These are phyloP conservation scores for Channa maculata DNA, from an alignment of 2,113 vertebrate genomes.

Conservation along the genomic window DNA sequence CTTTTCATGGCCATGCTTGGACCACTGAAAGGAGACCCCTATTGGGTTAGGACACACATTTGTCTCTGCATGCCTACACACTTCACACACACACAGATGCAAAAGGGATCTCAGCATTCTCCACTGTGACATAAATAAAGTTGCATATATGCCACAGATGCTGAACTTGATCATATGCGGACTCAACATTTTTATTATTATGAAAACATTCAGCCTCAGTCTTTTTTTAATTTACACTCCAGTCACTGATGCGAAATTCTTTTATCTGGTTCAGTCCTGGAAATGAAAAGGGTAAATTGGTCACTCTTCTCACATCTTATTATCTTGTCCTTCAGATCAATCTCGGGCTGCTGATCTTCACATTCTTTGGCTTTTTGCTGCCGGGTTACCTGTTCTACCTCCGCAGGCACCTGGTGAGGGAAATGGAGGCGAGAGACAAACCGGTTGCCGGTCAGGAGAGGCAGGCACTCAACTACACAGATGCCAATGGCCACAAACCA, in stretches of 20 bases:
- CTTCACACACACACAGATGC: not conserved
- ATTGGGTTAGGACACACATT: conserved; percentile 83
- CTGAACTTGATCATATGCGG: no score
- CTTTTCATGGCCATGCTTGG: conserved; percentile 90
- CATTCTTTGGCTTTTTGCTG: conserved; percentile 86
- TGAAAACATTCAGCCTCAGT: no score
- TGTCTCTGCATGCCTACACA: not conserved
- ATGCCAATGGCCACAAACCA: conserved; percentile 73
- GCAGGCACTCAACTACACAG: conserved; percentile 58
- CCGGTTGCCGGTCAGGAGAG: conserved; percentile 46
- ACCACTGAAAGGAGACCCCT: conserved; percentile 83
- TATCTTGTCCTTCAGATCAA: conserved; percentile 76
- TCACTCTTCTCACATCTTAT: not conserved
- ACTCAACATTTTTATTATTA: no score
- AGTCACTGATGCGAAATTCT: no score
- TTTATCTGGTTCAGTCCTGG: no score
- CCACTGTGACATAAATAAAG: no score
- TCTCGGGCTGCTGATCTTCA: conserved; percentile 84
- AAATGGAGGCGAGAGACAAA: conserved; percentile 61
- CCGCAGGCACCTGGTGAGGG: conserved; percentile 71
- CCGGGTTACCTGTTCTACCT: conserved; percentile 87
- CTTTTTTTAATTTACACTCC: no score
- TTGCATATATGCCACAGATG: no score
- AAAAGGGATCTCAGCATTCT: not conserved
- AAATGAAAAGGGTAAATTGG: no score